These are phyloP conservation scores for Syngnathus rostellatus DNA, from an alignment of 2,797 vertebrate genomes.

Conservation along the genomic window DNA sequence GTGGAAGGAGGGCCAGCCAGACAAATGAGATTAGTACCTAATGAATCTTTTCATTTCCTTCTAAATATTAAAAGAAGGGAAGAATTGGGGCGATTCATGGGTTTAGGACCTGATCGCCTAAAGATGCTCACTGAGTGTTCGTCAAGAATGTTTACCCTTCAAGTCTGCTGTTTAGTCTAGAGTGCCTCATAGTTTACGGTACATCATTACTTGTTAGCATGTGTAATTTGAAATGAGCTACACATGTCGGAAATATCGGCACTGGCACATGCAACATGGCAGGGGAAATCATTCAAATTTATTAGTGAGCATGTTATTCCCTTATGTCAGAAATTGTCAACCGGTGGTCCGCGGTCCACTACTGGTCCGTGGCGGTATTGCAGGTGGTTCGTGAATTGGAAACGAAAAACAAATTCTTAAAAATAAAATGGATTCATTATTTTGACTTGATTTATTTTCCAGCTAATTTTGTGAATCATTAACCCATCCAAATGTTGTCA, in stretches of 20 bases:
- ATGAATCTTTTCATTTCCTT: conserved; percentile 5
- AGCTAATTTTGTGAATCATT: too few relatives aligned
- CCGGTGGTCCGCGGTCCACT: too few relatives aligned
- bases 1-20: background rate
- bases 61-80: background rate
- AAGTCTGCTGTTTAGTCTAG: conserved; percentile 1
- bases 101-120: conserved; percentile 7
- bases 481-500: too few relatives aligned
- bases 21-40: background rate
- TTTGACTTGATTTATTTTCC: too few relatives aligned
- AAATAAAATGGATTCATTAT: too few relatives aligned
- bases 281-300: conserved; percentile 21
- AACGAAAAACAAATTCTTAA: too few relatives aligned
- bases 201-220: background rate
- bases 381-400: too few relatives aligned
- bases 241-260: conserved; percentile 10
- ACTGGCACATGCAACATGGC: conserved; percentile 29
- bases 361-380: too few relatives aligned
- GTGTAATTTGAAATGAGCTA: conserved; percentile 1
- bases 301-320: conserved; percentile 4
- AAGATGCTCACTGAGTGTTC: conserved; percentile 25
- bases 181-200: conserved; percentile 2
- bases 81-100: background rate
- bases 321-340: too few relatives aligned
- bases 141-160: conserved; percentile 26